A percentile compares a stretch with the other conserved stretches of the same genome.
Evolutionary conservation across 1,140 invertebrate genomes (phyloP).

Genomic region (Coptotermes formosanus): DNA sequence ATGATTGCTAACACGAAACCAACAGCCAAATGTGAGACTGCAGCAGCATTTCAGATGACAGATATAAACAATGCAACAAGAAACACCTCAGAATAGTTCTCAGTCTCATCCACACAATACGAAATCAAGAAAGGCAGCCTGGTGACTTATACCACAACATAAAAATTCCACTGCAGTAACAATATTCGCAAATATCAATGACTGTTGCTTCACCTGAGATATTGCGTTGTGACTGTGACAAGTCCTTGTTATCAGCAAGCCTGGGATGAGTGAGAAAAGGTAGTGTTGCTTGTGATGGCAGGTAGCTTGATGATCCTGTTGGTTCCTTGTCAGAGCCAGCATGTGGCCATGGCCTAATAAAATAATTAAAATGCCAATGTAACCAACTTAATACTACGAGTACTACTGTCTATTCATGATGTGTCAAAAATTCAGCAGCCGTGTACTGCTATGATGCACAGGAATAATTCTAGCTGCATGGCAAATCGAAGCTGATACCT

Average conservation of each 20-base stretch:
- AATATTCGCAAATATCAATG: background rate
- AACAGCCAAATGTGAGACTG: no score
- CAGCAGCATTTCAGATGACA: no score
- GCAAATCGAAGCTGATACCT: constrained; percentile 10
- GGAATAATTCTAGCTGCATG: background rate
- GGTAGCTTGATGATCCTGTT: constrained; percentile 8
- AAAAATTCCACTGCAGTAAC: no score
- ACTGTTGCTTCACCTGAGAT: constrained; percentile 36
- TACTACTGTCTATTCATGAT: background rate
- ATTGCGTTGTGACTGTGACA: constrained; percentile 35
- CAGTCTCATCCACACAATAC: background rate
- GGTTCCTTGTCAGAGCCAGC: constrained; percentile 28
- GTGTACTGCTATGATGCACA: background rate
- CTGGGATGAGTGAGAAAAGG: constrained; percentile 45
- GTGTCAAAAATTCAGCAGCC: background rate
- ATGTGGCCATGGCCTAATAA: constrained; percentile 27
- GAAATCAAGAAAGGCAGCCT: no score
- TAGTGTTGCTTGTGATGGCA: constrained; percentile 22
- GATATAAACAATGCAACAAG: no score
- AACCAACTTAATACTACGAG: background rate
- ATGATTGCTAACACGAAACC: no score
- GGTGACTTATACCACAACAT: no score
- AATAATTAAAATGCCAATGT: background rate
- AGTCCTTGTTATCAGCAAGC: constrained; percentile 40
- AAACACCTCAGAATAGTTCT: no score